Conservation (phyloP, 1,140 invertebrate genomes). For the Drosophila micromelanica region DNA sequence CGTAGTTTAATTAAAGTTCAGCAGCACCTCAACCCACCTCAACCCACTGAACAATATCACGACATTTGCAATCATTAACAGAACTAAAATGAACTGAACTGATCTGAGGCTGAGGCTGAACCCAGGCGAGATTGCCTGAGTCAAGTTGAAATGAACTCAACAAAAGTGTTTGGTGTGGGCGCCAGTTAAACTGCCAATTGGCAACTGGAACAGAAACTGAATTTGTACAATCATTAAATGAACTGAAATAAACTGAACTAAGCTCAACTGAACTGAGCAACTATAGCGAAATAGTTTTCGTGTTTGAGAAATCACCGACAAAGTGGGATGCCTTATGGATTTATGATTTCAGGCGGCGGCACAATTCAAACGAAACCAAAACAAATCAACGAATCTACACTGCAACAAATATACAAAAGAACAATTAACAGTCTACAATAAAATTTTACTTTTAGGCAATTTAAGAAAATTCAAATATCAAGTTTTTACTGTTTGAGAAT, state of each 20-base stretch:
- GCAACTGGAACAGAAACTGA: constrained; percentile 10
- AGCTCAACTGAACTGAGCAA: neutral
- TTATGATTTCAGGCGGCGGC: constrained; percentile 55
- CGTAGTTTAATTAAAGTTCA: constrained; percentile 60
- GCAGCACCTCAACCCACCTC: constrained; percentile 37
- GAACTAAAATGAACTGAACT: constrained; percentile 8
- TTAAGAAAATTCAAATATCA: too few species aligned
- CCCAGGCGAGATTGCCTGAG: constrained; percentile 1
- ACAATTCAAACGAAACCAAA: constrained; percentile 54
- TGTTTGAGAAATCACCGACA: constrained; percentile 60
- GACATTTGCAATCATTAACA: constrained; percentile 63
- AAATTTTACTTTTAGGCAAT: too few species aligned
- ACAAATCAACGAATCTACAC: constrained; percentile 36
- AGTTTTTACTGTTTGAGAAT: too few species aligned
- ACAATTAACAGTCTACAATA: too few species aligned
- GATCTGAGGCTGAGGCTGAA: neutral
- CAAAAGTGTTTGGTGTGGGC: constrained; percentile 22
- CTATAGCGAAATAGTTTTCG: constrained; percentile 45
- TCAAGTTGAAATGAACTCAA: constrained; percentile 15
- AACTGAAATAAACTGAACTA: neutral
- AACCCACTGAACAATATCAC: constrained; percentile 57
- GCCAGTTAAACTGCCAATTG: constrained; percentile 13
- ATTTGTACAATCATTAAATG: constrained; percentile 34
- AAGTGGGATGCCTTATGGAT: constrained; percentile 55
- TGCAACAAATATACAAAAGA: neutral